These are phyloP conservation scores for Poeciliopsis turneri DNA, from an alignment of 2,797 vertebrate genomes.

Conservation along the genomic window DNA sequence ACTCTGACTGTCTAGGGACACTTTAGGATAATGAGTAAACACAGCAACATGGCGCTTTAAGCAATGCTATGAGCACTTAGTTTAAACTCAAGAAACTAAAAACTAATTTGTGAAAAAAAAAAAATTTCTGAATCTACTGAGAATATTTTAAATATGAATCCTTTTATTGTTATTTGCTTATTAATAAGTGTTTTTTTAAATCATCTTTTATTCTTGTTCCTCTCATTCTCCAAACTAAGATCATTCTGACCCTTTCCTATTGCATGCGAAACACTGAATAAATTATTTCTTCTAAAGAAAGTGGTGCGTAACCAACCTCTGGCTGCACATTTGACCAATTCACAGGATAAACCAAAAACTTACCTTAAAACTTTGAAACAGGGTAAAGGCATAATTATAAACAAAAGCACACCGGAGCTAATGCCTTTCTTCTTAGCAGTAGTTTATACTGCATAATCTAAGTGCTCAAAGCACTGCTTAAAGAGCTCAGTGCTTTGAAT, in stretches of 20 bases:
- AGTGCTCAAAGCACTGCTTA: conserved; percentile 53
- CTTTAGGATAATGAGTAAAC: not conserved
- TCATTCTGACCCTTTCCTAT: not conserved
- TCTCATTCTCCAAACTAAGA: not conserved
- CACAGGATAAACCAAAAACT: not conserved
- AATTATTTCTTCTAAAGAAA: not conserved
- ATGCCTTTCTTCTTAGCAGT: conserved; percentile 39
- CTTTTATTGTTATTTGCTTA: not conserved
- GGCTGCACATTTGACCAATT: not conserved
- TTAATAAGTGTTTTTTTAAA: not conserved
- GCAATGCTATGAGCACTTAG: too few species aligned
- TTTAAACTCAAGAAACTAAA: not conserved
- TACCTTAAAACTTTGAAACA: conserved; percentile 2
- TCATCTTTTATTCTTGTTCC: not conserved
- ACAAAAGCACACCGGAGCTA: conserved; percentile 2
- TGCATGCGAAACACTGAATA: not conserved
- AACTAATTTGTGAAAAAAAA: not conserved
- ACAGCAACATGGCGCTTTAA: not conserved
- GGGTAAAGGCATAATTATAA: not conserved
- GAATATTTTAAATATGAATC: not conserved
- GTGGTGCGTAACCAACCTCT: not conserved
- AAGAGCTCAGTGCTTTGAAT: conserved; percentile 43
- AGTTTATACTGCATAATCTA: conserved; percentile 33
- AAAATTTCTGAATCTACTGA: not conserved
- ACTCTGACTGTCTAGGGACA: not conserved